Evolutionary conservation across 2,113 vertebrate species (phyloP), one percentile per base, ranked within the genome.

Genomic region (Synchiropus splendidus): DNA sequence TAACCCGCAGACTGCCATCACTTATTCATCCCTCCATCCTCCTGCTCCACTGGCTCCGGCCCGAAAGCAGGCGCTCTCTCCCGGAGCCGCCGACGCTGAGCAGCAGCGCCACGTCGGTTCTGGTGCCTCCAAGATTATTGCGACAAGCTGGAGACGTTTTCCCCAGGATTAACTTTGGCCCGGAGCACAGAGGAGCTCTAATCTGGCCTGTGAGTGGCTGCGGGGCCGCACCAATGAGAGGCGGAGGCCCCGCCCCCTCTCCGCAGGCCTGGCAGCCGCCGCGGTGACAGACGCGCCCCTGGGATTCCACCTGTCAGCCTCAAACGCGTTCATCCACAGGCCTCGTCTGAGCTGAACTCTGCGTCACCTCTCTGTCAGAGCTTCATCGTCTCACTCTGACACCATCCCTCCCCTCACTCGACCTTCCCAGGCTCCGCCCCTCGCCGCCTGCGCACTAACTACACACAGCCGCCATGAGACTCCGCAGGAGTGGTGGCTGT

Each of bases 241-340:
- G 50, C 42, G 36, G 45, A 2, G 11, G 42, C 33, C 11, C 50
- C 16, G 43, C 57, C 36, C 68, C 56, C 39, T 66, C 56, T 52
- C 27, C 45, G 51, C 77, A 78, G 85, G 82, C 83, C 79, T 86
- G 87, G 87, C 87, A 90, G 86, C 85, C 85, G 83, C 82, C 83
- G 84, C 82, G 67, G 83, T 81, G 80, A 88, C 87, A 89, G 87
- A 84, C 83, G 87, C 85, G 85, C 89, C 89, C 87, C 85, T 85
- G 88, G 89, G 91, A 90, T 88, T 87, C 87, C 89, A 91, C 86
- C 88, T 91, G 89, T 89, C 90, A 92, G 82, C 76, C 72, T 70
- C 87, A 84, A 81, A 84, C 78, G 58, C 76, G 75, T 84, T 81
- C 62, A 90, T 89, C 87, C 85, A 83, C 86, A 86, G 88, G 87